Percentiles rank a stretch among this genome's conserved stretches.
Evolutionary conservation across 2,797 vertebrate genomes (phyloP).

Genomic region (Eurystomus glaucurus): DNA sequence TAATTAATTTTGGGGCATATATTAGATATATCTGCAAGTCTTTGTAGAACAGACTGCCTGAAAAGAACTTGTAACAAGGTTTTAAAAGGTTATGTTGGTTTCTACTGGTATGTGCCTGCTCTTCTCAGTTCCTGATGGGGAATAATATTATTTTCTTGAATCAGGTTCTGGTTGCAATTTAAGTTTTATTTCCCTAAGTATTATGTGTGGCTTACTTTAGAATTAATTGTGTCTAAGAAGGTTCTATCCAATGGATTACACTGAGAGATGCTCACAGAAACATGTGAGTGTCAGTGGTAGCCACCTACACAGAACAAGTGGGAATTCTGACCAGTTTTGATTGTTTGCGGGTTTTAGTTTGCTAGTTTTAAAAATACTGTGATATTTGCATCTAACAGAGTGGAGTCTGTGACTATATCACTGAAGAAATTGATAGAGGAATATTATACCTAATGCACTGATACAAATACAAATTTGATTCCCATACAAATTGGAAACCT

Average conservation of each 20-base stretch:
- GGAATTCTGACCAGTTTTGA: neutral
- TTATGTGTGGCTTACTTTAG: neutral
- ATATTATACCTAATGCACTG: neutral
- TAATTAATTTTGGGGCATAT: neutral
- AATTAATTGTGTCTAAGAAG: neutral
- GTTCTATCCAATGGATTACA: neutral
- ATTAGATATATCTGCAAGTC: neutral
- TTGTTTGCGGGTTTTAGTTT: neutral
- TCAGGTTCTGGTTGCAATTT: neutral
- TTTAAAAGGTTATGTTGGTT: neutral
- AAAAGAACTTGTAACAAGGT: neutral
- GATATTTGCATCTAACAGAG: neutral
- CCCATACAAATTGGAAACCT: neutral
- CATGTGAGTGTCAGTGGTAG: neutral
- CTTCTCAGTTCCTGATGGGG: neutral
- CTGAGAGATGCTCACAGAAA: neutral
- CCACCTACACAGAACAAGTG: fast-evolving
- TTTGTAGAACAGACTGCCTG: neutral
- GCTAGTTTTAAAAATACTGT: neutral
- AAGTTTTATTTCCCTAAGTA: slow-evolving; percentile 9
- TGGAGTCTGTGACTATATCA: neutral
- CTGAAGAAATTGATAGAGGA: neutral
- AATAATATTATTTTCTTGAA: neutral
- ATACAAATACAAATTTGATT: neutral
- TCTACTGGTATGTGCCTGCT: neutral